phyloP scores from a whole-genome alignment of 2,113 vertebrate genomes.

The Pardalotus punctatus region DNA sequence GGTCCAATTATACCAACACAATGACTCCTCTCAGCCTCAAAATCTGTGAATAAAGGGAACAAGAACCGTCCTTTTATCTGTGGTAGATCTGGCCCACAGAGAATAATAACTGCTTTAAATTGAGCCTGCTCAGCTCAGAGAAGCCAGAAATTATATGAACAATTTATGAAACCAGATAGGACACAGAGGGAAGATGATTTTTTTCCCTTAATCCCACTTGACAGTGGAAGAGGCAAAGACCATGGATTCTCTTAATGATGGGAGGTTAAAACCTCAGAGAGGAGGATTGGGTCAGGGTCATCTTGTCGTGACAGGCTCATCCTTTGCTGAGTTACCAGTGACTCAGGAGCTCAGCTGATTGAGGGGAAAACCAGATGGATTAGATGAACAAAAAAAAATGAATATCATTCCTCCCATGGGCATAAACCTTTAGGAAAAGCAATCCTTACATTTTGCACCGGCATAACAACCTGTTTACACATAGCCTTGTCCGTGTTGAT shows the following conservation, averaged over 20 bases:
- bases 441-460: not conserved
- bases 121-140: not conserved
- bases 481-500: not conserved
- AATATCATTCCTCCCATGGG: not conserved
- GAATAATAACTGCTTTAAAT: not conserved
- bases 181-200: not conserved
- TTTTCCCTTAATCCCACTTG: not conserved
- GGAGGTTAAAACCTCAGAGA: not conserved
- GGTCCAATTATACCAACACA: not conserved
- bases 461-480: fast-evolving
- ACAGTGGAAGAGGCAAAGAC: not conserved
- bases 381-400: not conserved
- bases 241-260: not conserved
- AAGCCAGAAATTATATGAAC: not conserved
- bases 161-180: not conserved
- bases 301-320: not conserved
- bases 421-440: not conserved
- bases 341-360: not conserved
- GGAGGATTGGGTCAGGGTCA: fast-evolving
- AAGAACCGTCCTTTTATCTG: not conserved
- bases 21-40: not conserved
- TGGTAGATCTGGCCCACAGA: not conserved
- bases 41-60: not conserved
- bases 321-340: not conserved
- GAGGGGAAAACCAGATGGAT: not conserved